These are phyloP conservation scores for Elysia chlorotica DNA, from an alignment of 1,140 invertebrate species.

Conservation along the genomic window DNA sequence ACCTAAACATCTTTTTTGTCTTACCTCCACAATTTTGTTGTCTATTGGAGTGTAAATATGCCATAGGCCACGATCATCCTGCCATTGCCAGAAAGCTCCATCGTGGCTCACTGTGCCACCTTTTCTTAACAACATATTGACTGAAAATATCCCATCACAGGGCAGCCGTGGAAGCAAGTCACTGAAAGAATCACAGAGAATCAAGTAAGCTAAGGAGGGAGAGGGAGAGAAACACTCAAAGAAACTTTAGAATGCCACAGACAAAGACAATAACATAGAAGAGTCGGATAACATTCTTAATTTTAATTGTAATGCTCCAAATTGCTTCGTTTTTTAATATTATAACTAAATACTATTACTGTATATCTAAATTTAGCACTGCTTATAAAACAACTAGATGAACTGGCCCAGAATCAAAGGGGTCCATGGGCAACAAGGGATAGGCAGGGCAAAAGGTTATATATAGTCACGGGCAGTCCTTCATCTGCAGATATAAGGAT, in stretches of 20 bases:
- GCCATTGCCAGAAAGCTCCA: constrained; percentile 91
- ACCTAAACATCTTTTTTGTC: too few species aligned
- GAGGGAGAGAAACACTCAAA: too few species aligned
- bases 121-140: constrained; percentile 84
- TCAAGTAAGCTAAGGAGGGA: not conserved
- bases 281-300: too few species aligned
- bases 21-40: constrained; percentile 81
- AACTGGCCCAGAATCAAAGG: constrained; percentile 7
- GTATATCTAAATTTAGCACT: not conserved
- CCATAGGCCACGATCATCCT: constrained; percentile 80
- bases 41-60: constrained; percentile 76
- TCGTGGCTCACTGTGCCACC: constrained; percentile 61
- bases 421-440: too few species aligned
- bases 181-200: constrained; percentile 49
- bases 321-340: too few species aligned
- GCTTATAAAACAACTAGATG: not conserved
- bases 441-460: too few species aligned
- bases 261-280: too few species aligned
- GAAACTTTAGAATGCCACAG: too few species aligned
- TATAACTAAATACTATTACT: not conserved
- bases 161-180: constrained; percentile 95
- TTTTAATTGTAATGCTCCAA: too few species aligned
- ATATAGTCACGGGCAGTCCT: too few species aligned
- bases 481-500: too few species aligned
- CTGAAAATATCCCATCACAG: constrained; percentile 90